Conservation (phyloP, 2,888 invertebrate species). For the Cephus pulcher region DNA sequence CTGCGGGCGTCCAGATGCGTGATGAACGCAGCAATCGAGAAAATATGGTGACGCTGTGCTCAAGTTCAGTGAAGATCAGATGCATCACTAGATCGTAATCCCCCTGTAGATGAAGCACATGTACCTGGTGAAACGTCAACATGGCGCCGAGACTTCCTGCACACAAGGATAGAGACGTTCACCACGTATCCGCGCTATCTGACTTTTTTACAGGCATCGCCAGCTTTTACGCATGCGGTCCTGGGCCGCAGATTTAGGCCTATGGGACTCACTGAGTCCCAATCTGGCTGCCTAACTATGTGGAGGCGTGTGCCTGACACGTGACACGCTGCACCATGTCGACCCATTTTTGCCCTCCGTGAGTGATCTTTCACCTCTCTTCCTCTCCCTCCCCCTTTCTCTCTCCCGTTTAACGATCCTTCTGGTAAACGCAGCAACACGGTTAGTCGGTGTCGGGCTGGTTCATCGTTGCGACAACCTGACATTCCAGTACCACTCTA, state of each 20-base stretch:
- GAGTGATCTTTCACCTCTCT: neutral
- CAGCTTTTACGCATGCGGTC: no score
- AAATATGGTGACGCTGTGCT: no score
- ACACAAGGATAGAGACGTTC: conserved; percentile 35
- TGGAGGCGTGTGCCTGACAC: conserved; percentile 7
- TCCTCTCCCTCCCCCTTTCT: neutral
- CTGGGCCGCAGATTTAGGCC: no score
- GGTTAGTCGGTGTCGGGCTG: neutral
- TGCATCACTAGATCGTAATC: no score
- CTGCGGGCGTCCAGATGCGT: no score
- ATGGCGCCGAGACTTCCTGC: conserved; percentile 26
- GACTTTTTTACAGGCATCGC: conserved; percentile 33
- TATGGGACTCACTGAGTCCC: neutral
- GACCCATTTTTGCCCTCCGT: neutral
- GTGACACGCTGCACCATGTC: neutral
- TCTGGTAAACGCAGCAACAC: neutral
- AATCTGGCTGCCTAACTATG: neutral
- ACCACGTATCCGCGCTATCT: conserved; percentile 39
- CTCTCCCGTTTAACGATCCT: neutral
- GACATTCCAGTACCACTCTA: no score
- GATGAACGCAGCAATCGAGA: no score
- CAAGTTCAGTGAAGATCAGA: no score
- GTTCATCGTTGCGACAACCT: no score
- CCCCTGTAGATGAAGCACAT: no score
- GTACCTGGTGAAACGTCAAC: neutral